phyloP scores from a whole-genome alignment of 2,888 invertebrate genomes.

The Limulus polyphemus region DNA sequence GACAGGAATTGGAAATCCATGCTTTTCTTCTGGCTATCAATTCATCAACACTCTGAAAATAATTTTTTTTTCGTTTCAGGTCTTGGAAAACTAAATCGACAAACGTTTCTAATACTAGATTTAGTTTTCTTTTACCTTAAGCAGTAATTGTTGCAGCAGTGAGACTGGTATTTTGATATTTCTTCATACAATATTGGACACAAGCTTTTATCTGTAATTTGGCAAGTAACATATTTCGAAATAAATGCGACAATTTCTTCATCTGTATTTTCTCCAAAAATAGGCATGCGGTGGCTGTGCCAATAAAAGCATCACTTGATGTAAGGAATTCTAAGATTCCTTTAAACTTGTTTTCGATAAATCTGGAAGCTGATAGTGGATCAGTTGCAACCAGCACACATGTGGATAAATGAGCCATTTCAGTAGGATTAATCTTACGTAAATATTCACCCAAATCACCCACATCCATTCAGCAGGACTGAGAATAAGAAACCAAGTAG shows the following conservation, averaged over 20 bases:
- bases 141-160: conserved; percentile 2
- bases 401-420: neutral
- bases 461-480: conserved; percentile 5
- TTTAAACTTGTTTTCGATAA: conserved; percentile 3
- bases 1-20: too few species aligned
- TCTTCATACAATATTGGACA: neutral
- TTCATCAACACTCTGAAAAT: neutral
- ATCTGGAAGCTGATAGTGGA: conserved; percentile 1
- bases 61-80: neutral
- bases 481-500: conserved; percentile 3
- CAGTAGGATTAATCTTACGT: too few species aligned
- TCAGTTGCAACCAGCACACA: neutral
- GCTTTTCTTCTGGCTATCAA: neutral
- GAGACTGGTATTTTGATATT: neutral
- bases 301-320: neutral
- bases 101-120: neutral
- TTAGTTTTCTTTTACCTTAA: conserved; percentile 1
- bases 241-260: neutral
- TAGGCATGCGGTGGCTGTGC: neutral
- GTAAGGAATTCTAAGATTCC: conserved; percentile 3
- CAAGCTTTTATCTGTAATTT: neutral
- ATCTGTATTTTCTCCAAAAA: neutral
- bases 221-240: conserved; percentile 1
- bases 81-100: conserved; percentile 2
- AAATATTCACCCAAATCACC: too few species aligned